These are phyloP conservation scores for Tiliacea aurago DNA, from an alignment of 2,888 invertebrate species.

Conservation along the genomic window DNA sequence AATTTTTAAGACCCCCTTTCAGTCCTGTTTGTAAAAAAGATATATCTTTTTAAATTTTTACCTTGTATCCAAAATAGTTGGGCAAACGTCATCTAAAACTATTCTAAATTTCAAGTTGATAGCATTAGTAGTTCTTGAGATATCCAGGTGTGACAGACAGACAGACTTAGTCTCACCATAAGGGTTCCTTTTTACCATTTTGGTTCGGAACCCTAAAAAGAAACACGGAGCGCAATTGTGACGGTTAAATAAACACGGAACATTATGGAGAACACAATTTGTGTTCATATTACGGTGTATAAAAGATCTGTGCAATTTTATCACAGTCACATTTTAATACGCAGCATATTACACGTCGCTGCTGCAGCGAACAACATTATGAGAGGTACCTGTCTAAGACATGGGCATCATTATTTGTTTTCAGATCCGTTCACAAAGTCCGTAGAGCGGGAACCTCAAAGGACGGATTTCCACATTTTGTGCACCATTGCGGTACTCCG, in stretches of 20 bases:
- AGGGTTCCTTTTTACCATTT: too few species aligned
- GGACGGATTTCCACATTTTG: conserved; percentile 19
- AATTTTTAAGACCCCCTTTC: too few species aligned
- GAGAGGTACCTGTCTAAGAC: conserved; percentile 39
- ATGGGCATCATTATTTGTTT: conserved; percentile 57
- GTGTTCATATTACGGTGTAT: conserved; percentile 23
- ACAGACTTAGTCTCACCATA: too few species aligned
- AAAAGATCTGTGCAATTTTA: conserved; percentile 54
- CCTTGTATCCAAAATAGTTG: too few species aligned
- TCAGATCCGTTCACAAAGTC: conserved; percentile 42
- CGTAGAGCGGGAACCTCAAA: conserved; percentile 23
- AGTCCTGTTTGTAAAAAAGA: too few species aligned
- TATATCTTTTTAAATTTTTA: too few species aligned
- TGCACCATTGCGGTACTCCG: conserved; percentile 29
- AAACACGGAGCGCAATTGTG: neutral
- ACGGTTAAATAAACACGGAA: conserved; percentile 36
- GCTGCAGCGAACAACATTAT: conserved; percentile 43
- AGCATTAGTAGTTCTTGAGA: too few species aligned
- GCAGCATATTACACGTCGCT: conserved; percentile 48
- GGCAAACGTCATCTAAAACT: too few species aligned
- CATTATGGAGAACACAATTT: conserved; percentile 42
- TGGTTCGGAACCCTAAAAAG: too few species aligned
- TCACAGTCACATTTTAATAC: conserved; percentile 54
- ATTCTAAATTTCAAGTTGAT: too few species aligned
- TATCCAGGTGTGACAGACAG: too few species aligned